Conservation (phyloP, 2,797 vertebrate genomes). For the Tiaroga cobitis region DNA sequence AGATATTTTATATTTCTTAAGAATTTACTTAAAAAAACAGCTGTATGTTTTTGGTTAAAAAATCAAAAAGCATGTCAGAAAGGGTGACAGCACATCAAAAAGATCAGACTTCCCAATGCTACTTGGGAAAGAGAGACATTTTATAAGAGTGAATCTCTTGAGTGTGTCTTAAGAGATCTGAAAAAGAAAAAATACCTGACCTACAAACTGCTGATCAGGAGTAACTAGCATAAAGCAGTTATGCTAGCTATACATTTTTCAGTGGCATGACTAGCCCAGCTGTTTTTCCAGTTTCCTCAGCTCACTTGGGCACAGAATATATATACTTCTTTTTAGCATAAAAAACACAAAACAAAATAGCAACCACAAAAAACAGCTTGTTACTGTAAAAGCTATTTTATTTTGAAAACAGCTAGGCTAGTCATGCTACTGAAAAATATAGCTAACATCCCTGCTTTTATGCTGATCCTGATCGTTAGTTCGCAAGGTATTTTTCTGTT, state of each 20-base stretch:
- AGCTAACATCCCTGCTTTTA: neutral
- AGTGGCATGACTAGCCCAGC: neutral
- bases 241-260: neutral
- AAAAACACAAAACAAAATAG: neutral
- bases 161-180: neutral
- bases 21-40: too few species aligned
- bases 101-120: neutral
- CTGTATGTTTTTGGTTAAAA: too few species aligned
- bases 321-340: neutral
- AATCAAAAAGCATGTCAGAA: too few species aligned
- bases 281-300: neutral
- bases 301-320: neutral
- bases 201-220: neutral
- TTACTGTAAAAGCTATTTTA: neutral
- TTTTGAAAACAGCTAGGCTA: neutral
- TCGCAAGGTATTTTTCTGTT: neutral
- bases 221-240: neutral
- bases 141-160: neutral
- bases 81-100: neutral
- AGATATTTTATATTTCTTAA: too few species aligned
- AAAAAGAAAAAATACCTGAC: neutral
- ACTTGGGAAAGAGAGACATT: neutral
- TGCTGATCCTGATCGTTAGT: neutral
- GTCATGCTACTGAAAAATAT: neutral
- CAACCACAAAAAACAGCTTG: too few species aligned